Conservation (phyloP, 2,113 vertebrate species). For the Limnothrissa miodon region DNA sequence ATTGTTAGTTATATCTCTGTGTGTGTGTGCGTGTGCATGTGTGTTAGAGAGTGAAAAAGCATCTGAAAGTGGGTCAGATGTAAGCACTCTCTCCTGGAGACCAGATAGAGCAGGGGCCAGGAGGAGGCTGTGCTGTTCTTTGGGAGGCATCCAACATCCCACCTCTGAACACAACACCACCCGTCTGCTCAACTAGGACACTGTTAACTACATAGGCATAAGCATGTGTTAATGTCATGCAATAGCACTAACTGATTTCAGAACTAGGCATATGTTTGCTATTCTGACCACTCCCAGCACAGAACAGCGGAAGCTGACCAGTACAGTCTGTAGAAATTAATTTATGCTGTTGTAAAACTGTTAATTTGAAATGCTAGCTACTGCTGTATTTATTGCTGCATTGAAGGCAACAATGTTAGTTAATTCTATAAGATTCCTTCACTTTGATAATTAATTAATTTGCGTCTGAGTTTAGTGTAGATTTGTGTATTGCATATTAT, state of each 20-base stretch:
- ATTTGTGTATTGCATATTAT: too few relatives aligned
- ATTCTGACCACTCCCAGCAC: neutral
- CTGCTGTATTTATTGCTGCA: too few relatives aligned
- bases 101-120: neutral
- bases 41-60: neutral
- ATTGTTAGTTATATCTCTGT: neutral
- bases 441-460: too few relatives aligned
- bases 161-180: neutral
- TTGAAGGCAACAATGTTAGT: too few relatives aligned
- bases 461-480: too few relatives aligned
- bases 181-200: neutral
- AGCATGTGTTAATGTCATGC: neutral
- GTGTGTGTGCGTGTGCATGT: neutral
- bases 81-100: slow-evolving; percentile 25
- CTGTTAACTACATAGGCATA: neutral
- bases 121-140: neutral
- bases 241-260: neutral
- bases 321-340: neutral
- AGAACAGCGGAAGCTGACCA: neutral
- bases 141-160: neutral
- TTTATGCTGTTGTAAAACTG: neutral
- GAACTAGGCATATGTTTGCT: neutral
- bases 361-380: too few relatives aligned
- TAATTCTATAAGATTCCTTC: too few relatives aligned
- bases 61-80: slow-evolving; percentile 40